These are phyloP conservation scores for Acleris sparsana DNA, from an alignment of 2,888 invertebrate genomes.

Conservation along the genomic window DNA sequence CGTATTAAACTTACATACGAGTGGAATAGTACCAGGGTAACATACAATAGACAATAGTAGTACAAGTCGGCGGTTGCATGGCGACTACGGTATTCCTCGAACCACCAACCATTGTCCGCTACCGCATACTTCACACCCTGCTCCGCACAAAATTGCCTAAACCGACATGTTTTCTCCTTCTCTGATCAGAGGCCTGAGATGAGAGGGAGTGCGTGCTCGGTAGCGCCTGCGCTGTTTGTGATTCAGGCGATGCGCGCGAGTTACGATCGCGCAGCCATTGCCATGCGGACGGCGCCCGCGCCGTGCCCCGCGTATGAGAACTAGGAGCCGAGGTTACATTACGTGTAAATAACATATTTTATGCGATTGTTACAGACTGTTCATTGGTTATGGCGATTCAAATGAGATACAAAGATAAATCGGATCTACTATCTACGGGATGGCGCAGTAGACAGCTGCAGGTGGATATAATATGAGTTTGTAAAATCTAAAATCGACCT, in stretches of 20 bases:
- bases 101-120: conserved; percentile 5
- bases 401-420: no score
- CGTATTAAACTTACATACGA: no score
- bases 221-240: conserved; percentile 19
- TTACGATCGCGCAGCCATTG: conserved; percentile 49
- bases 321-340: conserved; percentile 13
- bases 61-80: not conserved
- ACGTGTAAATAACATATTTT: conserved; percentile 17
- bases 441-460: no score
- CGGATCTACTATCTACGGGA: no score
- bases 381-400: not conserved
- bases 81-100: conserved; percentile 11
- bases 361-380: conserved; percentile 4
- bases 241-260: conserved; percentile 32
- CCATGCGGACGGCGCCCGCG: conserved; percentile 39
- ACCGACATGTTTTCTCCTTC: conserved; percentile 12
- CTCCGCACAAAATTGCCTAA: conserved; percentile 21
- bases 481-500: no score
- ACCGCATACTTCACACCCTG: not conserved
- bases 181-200: not conserved
- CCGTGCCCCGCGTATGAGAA: conserved; percentile 26
- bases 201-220: conserved; percentile 15
- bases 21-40: no score
- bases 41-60: no score
- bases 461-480: no score